Base-by-base conservation (phyloP, 2,888 invertebrate genomes). In the Salticus scenicus region DNA sequence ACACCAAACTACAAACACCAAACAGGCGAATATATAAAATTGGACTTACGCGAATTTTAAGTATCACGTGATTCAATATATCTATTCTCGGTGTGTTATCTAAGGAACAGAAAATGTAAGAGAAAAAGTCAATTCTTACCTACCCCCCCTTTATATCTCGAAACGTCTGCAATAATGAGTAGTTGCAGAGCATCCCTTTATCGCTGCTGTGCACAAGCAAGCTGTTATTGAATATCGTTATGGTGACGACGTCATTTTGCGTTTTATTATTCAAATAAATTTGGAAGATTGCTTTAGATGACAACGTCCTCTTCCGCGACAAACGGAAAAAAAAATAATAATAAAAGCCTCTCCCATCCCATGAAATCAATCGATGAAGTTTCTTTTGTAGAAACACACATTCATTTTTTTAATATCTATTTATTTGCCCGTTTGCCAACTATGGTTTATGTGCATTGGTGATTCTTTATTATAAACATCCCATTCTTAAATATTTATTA, bases 181-280 rank as follows among this genome's bases (percentile, higher is more conserved):
- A 70, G 72, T 47, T 63, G 41, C 63, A 64, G 37, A 70, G 71
- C 42, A 30, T 37, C 37, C 72, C 66, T 72, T 83, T 83, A 77
- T 83, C 83, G 20, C 77, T 67, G 66, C 24, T 42, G 72, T 71
- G 70, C 83, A 83, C 66, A 67, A 83, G 72, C 70, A 77, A 83
- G 77, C 77, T 77, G 83, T 83, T 83, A 83, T 83, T 83, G 83
- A 83, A 83, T 83, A 83, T 83, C 83, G 83, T 83, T 83, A 83
- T 51, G 41, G 20, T 42, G 64, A 30, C 42, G 83, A 83, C 77
- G 72, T 77, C 82, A 70, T 73, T 83, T 83, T 83, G 77, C 83
- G 73, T 83, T 83, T 83, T 83, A 83, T 83, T 77, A 83, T 83
- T 66, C 37, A 66, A 83, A 83, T 83, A 72, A 83, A 83, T 83